A percentile compares a stretch with the other conserved stretches of the same genome.
These are phyloP conservation scores for Orthonevra nobilis DNA, from an alignment of 2,888 invertebrate genomes.

Conservation along the genomic window DNA sequence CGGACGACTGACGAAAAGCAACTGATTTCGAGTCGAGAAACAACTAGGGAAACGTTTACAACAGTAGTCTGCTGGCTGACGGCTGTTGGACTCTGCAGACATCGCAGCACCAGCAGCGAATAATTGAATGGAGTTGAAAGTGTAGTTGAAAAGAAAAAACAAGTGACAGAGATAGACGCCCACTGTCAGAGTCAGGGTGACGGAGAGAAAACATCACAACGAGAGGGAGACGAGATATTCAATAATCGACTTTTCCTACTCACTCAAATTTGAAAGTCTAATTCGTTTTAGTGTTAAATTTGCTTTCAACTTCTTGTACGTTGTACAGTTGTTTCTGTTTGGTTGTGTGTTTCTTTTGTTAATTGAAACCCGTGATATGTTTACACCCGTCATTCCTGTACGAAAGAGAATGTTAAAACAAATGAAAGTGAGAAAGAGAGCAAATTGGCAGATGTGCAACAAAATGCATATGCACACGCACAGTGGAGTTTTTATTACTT, in stretches of 20 bases:
- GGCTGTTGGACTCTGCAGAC: not conserved
- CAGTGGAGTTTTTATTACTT: constrained; percentile 42
- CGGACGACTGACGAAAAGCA: constrained; percentile 53
- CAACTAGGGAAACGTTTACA: constrained; percentile 20
- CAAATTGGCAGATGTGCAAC: constrained; percentile 65
- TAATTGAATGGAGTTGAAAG: constrained; percentile 60
- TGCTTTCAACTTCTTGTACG: constrained; percentile 55
- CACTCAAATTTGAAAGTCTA: constrained; percentile 46
- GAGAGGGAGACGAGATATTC: constrained; percentile 23
- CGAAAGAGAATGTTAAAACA: not conserved
- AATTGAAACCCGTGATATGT: constrained; percentile 62
- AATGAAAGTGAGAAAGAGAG: constrained; percentile 4
- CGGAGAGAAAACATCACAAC: constrained; percentile 15
- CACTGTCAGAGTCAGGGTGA: constrained; percentile 13
- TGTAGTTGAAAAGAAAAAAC: constrained; percentile 36
- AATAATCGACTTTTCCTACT: constrained; percentile 1
- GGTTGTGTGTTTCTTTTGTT: constrained; percentile 17
- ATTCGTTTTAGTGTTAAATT: constrained; percentile 28
- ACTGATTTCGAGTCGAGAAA: constrained; percentile 57
- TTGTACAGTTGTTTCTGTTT: not conserved
- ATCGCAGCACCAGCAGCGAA: not conserved
- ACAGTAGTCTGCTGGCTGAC: constrained; percentile 12
- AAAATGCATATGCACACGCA: constrained; percentile 29
- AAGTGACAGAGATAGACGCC: constrained; percentile 42
- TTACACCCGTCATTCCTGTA: constrained; percentile 11